Base-by-base conservation (phyloP, 2,113 vertebrate genomes). In the Dryoscopus gambensis region DNA sequence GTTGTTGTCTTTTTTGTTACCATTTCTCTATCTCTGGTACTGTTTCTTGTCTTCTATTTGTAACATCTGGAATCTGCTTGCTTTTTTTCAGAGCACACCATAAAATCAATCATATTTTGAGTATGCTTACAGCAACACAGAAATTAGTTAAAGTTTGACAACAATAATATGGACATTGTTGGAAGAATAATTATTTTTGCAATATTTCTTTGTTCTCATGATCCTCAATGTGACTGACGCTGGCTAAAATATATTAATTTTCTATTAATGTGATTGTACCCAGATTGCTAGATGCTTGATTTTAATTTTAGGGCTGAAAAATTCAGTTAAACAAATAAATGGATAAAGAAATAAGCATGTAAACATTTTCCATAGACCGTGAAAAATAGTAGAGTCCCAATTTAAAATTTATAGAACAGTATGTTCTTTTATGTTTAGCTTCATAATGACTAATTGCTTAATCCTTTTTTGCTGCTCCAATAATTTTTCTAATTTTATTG, bases 401-500 rank as follows among this genome's bases (percentile, higher is more conserved):
- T 49, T 93, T 62, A 93, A 89, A 46, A 55, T 65, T 67, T 70
- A 89, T 80, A 55, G 55, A 80, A 83, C 15, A 60, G 15, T 40
- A 55, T 74, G 5, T 6, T 65, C 8, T 79, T 89, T 88, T 47
- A 85, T 88, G 55, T 88, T 59, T 76, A 13, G 9, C 24, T 88
- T 95, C 46, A 47, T 87, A 85, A 86, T 91, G 37, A 91, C 24
- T 88, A 88, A 86, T 63, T 87, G 22, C 31, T 86, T 95, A 83
- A 74, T 70, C 11, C 5, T 52, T 96, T 91, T 91, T 77, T 70
- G 21, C 59, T 70, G 42, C 42, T 94, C 24, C 42, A 90, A 19
- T 80, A 77, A 20, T 70, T 93, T 89, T 27, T 64, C 33, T 55
- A 52, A 75, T 94, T 96, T 95, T 76, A 49, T 82, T 89, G 20